A percentile compares a stretch with the other conserved stretches of the same genome.
Evolutionary conservation across 2,113 vertebrate genomes (phyloP).

Genomic region (Pogonocichla stellata): DNA sequence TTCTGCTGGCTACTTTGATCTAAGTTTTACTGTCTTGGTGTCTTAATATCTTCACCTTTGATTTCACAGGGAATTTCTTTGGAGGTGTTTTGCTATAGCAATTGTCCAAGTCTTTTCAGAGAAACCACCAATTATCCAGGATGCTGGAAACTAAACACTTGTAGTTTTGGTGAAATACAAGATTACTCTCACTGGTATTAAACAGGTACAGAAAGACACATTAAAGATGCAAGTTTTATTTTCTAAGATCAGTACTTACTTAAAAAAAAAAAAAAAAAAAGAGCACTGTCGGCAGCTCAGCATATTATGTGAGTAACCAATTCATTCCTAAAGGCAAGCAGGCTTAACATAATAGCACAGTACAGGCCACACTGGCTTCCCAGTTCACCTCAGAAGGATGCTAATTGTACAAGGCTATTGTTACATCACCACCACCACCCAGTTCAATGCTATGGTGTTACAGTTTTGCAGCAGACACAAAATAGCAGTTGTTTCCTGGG

Average conservation of each 20-base stretch:
- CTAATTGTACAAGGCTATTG: neutral
- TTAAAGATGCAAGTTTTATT: constrained; percentile 3
- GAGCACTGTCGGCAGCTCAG: neutral
- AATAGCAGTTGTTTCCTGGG: neutral
- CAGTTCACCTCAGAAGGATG: neutral
- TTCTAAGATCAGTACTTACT: neutral
- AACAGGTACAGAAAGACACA: constrained; percentile 18
- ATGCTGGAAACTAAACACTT: constrained; percentile 41
- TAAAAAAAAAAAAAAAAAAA: neutral
- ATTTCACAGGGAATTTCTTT: constrained; percentile 13
- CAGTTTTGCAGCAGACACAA: neutral
- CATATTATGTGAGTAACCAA: neutral
- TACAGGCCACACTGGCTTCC: neutral
- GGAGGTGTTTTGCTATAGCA: neutral
- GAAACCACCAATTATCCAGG: constrained; percentile 62
- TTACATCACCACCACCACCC: neutral
- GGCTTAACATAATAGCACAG: neutral
- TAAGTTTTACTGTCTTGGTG: constrained; percentile 45
- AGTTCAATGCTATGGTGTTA: neutral
- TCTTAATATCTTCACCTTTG: constrained; percentile 51
- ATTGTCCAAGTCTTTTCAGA: constrained; percentile 48
- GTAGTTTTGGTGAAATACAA: constrained; percentile 47
- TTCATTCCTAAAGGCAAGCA: neutral
- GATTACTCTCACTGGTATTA: constrained; percentile 18
- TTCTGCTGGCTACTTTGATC: constrained; percentile 66